phyloP scores from a whole-genome alignment of 1,140 invertebrate genomes.

The Chionoecetes opilio region DNA sequence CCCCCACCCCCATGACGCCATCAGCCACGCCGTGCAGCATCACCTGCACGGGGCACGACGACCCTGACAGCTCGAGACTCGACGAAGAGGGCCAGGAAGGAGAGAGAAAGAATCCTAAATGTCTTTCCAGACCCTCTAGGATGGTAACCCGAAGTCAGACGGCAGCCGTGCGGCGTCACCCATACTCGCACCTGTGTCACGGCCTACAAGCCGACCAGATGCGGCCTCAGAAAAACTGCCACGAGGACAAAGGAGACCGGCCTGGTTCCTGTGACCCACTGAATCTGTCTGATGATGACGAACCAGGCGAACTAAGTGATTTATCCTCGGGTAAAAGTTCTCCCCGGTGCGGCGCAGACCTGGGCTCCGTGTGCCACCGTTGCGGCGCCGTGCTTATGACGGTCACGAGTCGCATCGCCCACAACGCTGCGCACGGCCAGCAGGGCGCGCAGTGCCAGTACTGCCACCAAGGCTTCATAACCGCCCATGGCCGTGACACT shows the following conservation, averaged over 20 bases:
- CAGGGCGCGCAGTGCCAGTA: conserved; percentile 52
- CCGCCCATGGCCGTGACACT: conserved; percentile 28
- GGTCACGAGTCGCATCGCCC: conserved; percentile 40
- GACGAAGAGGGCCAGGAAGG: background rate
- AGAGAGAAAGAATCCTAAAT: background rate
- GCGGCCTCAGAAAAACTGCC: background rate
- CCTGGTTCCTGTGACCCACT: background rate
- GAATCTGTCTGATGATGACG: background rate
- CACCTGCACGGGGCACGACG: background rate
- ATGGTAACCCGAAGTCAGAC: conserved; percentile 75
- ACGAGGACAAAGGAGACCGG: background rate
- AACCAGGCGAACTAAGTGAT: conserved; percentile 46
- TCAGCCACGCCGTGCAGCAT: background rate
- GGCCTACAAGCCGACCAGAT: background rate
- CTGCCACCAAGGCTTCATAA: conserved; percentile 64
- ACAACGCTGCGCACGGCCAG: conserved; percentile 58
- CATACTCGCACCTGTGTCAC: background rate
- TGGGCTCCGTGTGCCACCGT: conserved; percentile 50
- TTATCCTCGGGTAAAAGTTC: conserved; percentile 60
- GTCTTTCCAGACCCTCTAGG: conserved; percentile 17
- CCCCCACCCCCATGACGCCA: background rate
- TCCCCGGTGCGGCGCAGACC: conserved; percentile 56
- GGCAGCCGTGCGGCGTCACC: conserved; percentile 32
- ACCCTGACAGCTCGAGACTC: background rate
- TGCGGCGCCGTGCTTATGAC: conserved; percentile 66